Evolutionary conservation across 2,113 vertebrate genomes (phyloP).

Genomic region (Gasterosteus nipponicus): DNA sequence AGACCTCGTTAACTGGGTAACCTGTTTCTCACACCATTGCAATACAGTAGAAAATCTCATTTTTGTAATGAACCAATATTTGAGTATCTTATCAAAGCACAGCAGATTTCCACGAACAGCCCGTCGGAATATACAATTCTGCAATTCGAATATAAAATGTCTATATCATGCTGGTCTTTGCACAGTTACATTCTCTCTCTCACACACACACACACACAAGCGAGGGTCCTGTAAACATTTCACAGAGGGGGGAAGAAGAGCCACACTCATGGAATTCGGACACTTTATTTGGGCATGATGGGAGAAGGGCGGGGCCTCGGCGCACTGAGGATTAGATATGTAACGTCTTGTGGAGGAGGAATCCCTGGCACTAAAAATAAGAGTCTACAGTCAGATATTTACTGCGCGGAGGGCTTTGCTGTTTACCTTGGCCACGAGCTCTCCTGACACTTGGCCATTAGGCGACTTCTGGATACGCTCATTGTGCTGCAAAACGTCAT

Average conservation of each 20-base stretch:
- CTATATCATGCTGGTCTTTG: constrained; percentile 15
- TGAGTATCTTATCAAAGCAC: not conserved
- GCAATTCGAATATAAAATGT: too few relatives aligned
- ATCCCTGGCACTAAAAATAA: constrained; percentile 67
- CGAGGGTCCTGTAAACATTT: constrained; percentile 80
- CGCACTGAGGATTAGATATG: constrained; percentile 33
- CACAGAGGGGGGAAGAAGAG: constrained; percentile 70
- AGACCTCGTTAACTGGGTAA: constrained; percentile 2
- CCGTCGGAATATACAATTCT: not conserved
- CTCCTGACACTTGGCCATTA: constrained; percentile 22
- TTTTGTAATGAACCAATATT: not conserved
- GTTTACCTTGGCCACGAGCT: constrained; percentile 32
- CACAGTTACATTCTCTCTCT: not conserved
- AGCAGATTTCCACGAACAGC: constrained; percentile 26
- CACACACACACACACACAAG: too few relatives aligned
- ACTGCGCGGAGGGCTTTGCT: not conserved
- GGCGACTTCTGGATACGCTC: constrained; percentile 16
- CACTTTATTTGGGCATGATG: constrained; percentile 87
- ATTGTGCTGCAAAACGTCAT: not conserved
- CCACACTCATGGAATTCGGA: constrained; percentile 78
- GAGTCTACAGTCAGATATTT: constrained; percentile 43
- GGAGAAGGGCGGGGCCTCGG: constrained; percentile 54
- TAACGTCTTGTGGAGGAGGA: constrained; percentile 56
- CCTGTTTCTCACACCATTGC: not conserved
- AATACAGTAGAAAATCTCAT: not conserved